phyloP scores from a whole-genome alignment of 2,888 invertebrate genomes.

The Itoplectis maculator region DNA sequence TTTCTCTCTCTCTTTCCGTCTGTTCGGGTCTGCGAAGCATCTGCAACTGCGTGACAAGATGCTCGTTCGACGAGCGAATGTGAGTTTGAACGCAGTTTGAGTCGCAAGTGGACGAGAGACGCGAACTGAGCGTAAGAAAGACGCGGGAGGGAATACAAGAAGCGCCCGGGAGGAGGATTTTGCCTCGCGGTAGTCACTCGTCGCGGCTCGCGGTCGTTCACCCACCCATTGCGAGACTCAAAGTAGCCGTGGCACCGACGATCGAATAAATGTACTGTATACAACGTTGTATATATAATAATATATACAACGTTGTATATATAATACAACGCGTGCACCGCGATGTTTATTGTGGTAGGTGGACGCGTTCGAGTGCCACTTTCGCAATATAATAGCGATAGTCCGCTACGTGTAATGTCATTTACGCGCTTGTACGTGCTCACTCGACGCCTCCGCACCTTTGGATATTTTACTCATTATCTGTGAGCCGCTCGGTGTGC shows the following conservation, averaged over 20 bases:
- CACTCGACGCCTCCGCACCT: constrained; percentile 3
- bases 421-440: constrained; percentile 20
- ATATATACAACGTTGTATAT: constrained; percentile 9
- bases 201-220: constrained; percentile 57
- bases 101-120: not conserved
- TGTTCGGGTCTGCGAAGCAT: not conserved
- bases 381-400: constrained; percentile 34
- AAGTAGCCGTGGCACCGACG: constrained; percentile 16
- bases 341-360: constrained; percentile 13
- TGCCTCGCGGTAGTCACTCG: constrained; percentile 33
- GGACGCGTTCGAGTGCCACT: constrained; percentile 17
- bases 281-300: constrained; percentile 15
- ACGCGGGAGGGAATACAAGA: constrained; percentile 38
- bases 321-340: constrained; percentile 6
- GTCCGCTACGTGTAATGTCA: constrained; percentile 19
- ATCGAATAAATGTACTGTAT: constrained; percentile 36
- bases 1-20: not conserved
- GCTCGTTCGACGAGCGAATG: constrained; percentile 31
- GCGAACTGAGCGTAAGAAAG: constrained; percentile 18
- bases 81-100: constrained; percentile 13
- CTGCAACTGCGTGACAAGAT: constrained; percentile 4
- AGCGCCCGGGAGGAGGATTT: constrained; percentile 43
- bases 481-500: too few relatives aligned
- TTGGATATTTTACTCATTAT: not conserved
- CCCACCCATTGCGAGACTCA: constrained; percentile 46